Evolutionary conservation across 2,113 vertebrate species (phyloP).

Genomic region (Nestor notabilis): DNA sequence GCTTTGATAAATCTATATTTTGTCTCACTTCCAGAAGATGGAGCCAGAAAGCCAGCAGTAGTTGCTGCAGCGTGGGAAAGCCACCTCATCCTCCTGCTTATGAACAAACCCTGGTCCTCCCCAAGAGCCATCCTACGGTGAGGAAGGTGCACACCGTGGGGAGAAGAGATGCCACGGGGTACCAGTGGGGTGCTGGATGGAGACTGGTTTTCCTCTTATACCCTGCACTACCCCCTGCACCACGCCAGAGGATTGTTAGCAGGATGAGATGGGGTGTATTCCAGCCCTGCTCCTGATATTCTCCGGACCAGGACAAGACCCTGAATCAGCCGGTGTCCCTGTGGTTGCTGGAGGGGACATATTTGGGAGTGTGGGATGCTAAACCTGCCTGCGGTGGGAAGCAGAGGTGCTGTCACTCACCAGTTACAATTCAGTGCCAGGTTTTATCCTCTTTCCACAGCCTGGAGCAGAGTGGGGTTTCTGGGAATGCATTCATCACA

Average conservation of each 20-base stretch:
- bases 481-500: background rate
- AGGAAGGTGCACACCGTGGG: background rate
- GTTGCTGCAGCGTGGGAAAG: background rate
- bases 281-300: background rate
- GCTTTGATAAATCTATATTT: background rate
- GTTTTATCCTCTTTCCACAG: background rate
- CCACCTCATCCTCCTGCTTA: background rate
- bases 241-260: background rate
- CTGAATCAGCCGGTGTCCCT: background rate
- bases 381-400: background rate
- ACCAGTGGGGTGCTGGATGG: background rate
- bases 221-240: background rate
- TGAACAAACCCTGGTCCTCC: background rate
- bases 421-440: background rate
- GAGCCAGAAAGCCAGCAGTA: constrained; percentile 57
- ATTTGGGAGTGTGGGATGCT: fast-evolving
- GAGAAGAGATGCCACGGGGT: background rate
- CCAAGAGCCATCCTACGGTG: background rate
- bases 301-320: background rate
- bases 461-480: background rate
- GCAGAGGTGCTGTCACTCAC: background rate
- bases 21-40: constrained; percentile 65
- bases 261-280: background rate
- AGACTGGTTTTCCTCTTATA: background rate
- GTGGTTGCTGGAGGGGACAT: background rate